A percentile compares a stretch with the other conserved stretches of the same genome.
These are phyloP conservation scores for Oryzias woworae DNA, from an alignment of 2,113 vertebrate genomes.

Conservation along the genomic window DNA sequence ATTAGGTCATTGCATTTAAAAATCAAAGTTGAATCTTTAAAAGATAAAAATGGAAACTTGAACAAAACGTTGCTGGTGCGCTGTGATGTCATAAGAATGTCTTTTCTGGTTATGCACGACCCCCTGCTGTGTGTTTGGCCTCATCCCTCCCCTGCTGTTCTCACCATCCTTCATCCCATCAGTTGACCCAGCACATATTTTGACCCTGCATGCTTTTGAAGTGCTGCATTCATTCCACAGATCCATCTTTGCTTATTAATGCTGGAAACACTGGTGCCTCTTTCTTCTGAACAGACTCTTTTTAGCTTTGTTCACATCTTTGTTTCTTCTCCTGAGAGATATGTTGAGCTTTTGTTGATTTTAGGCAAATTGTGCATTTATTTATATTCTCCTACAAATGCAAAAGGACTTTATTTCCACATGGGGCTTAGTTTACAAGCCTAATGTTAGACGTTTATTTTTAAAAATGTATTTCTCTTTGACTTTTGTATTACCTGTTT, in stretches of 20 bases:
- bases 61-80: too few species aligned
- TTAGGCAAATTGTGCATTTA: slow-evolving; percentile 18
- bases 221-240: neutral
- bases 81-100: too few species aligned
- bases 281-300: slow-evolving; percentile 30
- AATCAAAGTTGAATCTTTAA: too few species aligned
- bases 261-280: slow-evolving; percentile 1
- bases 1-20: too few species aligned
- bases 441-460: neutral
- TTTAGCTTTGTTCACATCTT: slow-evolving; percentile 21
- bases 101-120: slow-evolving; percentile 2
- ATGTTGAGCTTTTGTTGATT: slow-evolving; percentile 19
- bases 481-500: neutral
- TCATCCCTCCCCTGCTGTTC: slow-evolving; percentile 27
- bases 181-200: slow-evolving; percentile 38
- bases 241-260: slow-evolving; percentile 4
- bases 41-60: too few species aligned
- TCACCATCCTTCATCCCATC: slow-evolving; percentile 15
- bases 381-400: slow-evolving; percentile 16
- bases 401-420: slow-evolving; percentile 1
- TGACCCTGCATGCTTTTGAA: slow-evolving; percentile 33
- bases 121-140: slow-evolving; percentile 2
- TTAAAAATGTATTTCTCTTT: neutral
- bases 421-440: neutral
- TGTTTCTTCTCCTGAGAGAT: neutral